Base-by-base conservation (phyloP, 2,888 invertebrate genomes). In the Eledona agricola region DNA sequence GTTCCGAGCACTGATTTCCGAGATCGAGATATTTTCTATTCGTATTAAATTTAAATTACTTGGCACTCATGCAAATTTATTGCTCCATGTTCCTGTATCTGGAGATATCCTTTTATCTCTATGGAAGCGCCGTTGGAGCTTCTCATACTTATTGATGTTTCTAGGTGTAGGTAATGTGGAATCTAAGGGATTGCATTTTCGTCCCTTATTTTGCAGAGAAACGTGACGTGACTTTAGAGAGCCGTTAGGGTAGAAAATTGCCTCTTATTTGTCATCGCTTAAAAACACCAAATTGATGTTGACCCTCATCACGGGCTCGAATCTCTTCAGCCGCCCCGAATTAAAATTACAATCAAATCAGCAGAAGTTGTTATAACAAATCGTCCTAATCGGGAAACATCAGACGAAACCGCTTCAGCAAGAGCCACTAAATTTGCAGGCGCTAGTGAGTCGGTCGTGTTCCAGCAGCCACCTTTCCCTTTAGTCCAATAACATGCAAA, bases 401-500 rank as follows among this genome's bases (percentile, higher is more conserved):
- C 64, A 63, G 64, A 64, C 64, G 66, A 64, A 58, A 60, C 65
- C 63, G 65, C 63, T 67, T 63, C 59, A 43, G 50, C 57, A 55
- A 58, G 60, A 62, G 60, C 61, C 60, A 64, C 61, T 64, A 60
- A 69, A 70, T 69, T 66, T 62, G 60, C 59, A 47, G 46, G 19
- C 29, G 52, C 65, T 56, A 59, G 54, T 55, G 63, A 31, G 29
- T 42, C 31, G 42, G 42, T 22, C 31, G 42, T 42, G 42, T 57
- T 61, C 55, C 56, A 63, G 46, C 54, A 61, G 60, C 58, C 60
- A 55, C 59, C 62, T 50, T 55, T 58, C 57, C 61, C 55, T 63
- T 57, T 60, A 62, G 62, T 66, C 64, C 72, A 73, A 73, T 73
- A 72, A 71, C 71, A 73, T 73, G 73, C 72, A 73, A 73, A 73